Base-by-base conservation (phyloP, 2,113 vertebrate genomes). In the Rhynchopsitta pachyrhyncha region DNA sequence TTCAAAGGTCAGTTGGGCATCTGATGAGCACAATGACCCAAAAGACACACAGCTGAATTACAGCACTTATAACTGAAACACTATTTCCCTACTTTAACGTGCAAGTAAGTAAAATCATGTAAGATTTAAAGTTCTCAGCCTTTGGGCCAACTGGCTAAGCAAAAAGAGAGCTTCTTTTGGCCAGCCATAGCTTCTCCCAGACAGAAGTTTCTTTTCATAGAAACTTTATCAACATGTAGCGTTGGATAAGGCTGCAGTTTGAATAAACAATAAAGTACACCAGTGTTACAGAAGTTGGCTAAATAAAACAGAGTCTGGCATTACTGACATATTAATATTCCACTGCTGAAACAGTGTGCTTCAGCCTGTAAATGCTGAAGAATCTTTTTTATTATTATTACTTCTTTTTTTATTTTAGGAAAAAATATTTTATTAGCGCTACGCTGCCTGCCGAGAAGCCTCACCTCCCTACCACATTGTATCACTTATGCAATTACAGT, bases 171-270 rank as follows among this genome's bases (percentile, higher is more conserved):
- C 74, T 91, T 90, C 87, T 70, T 85, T 77, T 82, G 75, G 81
- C 89, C 53, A 92, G n/a, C 19, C 2, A 3, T 64, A 91, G 81
- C 62, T 95, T 78, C 71, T 90, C n/a, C 37, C 57, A 89, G 52
- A 82, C 82, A 95, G 62, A 85, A 85, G 70, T 46, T 88, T 91
- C 75, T 93, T 92, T 85, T 91, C 70, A 73, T 27, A 53, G 49
- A 73, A 87, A 29, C 83, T 73, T 95, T 92, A 94, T 95, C 93
- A 94, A 92, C n/a, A 33, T 33, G 23, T 41, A 94, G 84, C 1
- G 4, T 53, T 94, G 75, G 62, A 29, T 69, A 73, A 81, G 52
- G 52, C 52, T 76, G 52, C 37, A 68, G 49, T 82, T 82, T 73
- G 74, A 91, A 57, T 62, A 95, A 95, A 91, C 52, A 86, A 91